Conservation (phyloP, 30 jellyfish, hydroid and myxozoan genomes). For the Hydractinia echinata region DNA sequence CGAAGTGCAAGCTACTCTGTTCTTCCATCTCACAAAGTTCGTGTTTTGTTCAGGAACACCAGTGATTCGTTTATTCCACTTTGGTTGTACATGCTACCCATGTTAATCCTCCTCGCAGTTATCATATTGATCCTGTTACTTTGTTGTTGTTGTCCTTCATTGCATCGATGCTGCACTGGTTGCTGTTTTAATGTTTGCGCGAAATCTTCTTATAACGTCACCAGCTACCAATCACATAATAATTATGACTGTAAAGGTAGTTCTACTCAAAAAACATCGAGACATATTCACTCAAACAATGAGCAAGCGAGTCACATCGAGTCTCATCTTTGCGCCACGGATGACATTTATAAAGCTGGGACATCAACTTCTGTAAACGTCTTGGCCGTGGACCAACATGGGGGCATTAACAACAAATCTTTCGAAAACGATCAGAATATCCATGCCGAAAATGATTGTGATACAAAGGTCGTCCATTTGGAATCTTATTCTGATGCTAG, state of each 20-base stretch:
- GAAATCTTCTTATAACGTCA: neutral
- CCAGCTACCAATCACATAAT: neutral
- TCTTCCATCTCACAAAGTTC: neutral
- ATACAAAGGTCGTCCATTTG: no score
- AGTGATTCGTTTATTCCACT: neutral
- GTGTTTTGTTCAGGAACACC: neutral
- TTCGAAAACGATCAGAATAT: no score
- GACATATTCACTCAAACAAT: neutral
- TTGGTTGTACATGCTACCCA: slow-evolving; percentile 14
- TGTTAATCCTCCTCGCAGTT: neutral
- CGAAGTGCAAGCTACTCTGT: neutral
- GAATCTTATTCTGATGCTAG: neutral
- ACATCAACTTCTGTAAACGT: no score
- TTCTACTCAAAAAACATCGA: neutral
- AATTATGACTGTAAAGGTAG: neutral
- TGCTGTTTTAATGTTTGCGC: slow-evolving; percentile 17
- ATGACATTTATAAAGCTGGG: no score
- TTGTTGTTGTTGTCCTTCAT: slow-evolving; percentile 7
- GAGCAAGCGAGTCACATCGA: no score
- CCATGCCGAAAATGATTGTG: no score
- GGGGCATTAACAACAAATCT: no score
- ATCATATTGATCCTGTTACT: neutral
- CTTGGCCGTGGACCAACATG: no score
- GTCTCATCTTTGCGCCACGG: no score
- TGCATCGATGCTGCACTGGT: neutral